These are phyloP conservation scores for Eumerus sabulonum DNA, from an alignment of 2,888 invertebrate species.

Conservation along the genomic window DNA sequence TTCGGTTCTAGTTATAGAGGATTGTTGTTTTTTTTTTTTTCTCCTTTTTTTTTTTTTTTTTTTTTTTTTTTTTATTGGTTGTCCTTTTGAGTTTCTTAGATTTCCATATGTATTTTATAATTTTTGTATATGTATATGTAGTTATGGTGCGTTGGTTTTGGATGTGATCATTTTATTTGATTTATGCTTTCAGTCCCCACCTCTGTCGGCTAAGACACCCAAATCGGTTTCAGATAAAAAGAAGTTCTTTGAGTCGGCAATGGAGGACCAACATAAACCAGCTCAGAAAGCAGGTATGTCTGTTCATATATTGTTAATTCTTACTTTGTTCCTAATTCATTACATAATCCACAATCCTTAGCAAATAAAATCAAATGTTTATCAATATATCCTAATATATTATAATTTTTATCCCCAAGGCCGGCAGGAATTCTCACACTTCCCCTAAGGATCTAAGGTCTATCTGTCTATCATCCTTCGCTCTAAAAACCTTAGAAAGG, in stretches of 20 bases:
- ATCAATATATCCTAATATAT: no score
- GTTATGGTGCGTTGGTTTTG: background rate
- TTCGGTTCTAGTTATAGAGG: conserved; percentile 16
- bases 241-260: conserved; percentile 96
- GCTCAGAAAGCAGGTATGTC: conserved; percentile 89
- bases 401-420: no score
- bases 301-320: no score
- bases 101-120: conserved; percentile 31
- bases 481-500: no score
- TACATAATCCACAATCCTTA: no score
- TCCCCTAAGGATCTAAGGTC: no score
- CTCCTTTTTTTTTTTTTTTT: conserved; percentile 40
- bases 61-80: conserved; percentile 53
- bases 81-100: conserved; percentile 21
- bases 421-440: no score
- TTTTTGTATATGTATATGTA: background rate
- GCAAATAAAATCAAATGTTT: no score
- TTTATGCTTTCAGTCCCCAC: conserved; percentile 79
- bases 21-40: conserved; percentile 13
- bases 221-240: conserved; percentile 96
- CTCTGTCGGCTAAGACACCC: conserved; percentile 86
- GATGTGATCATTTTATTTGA: conserved; percentile 15
- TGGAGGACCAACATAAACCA: conserved; percentile 94
- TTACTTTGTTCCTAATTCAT: no score
- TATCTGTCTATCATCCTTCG: no score